Base-by-base conservation (phyloP, 2,888 invertebrate species). In the Drosophila pullipes region DNA sequence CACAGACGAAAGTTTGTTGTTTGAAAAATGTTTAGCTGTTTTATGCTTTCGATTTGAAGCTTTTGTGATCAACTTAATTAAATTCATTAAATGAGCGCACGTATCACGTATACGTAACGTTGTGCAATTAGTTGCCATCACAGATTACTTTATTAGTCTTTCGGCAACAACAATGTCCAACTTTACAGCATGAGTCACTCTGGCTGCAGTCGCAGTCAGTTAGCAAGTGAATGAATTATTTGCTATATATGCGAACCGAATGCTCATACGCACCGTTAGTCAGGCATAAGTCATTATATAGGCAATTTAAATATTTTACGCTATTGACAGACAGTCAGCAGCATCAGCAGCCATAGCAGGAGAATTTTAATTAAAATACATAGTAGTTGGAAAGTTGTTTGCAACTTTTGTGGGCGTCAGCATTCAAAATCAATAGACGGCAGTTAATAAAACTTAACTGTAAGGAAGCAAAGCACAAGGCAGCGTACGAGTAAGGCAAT, bases 1-100 rank as follows among this genome's bases (percentile, higher is more conserved):
- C 22, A 22, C 22, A 11, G 4, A 22, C 4, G 18, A 69, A 76
- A 76, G 52, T 76, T 89, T 76, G 74, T 75, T 85, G 71, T 60
- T 78, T 73, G 75, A 69, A 69, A 84, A 76, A 74, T 89, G 82
- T 66, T 86, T 78, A 76, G 74, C 58, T 73, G 69, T 86, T 86
- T 76, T 69, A 73, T 73, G 65, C 63, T 66, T 70, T 73, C 74
- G 65, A 83, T 83, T 74, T 81, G 73, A 62, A 76, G 84, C 82
- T 79, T 81, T 85, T 76, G 81, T 74, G 82, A 85, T 88, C 82
- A 82, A 86, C 86, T 85, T 89, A 89, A 87, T 89, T 87, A 85
- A 87, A 87, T 87, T 87, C 82, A 85, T 87, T 87, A 81, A 76
- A 73, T 63, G 71, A 37, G 61, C 50, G 58, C 76, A 76, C 74